Percentiles rank a stretch among this genome's conserved stretches.
These are phyloP conservation scores for Piezodorus guildinii DNA, from an alignment of 1,140 invertebrate species.

Conservation along the genomic window DNA sequence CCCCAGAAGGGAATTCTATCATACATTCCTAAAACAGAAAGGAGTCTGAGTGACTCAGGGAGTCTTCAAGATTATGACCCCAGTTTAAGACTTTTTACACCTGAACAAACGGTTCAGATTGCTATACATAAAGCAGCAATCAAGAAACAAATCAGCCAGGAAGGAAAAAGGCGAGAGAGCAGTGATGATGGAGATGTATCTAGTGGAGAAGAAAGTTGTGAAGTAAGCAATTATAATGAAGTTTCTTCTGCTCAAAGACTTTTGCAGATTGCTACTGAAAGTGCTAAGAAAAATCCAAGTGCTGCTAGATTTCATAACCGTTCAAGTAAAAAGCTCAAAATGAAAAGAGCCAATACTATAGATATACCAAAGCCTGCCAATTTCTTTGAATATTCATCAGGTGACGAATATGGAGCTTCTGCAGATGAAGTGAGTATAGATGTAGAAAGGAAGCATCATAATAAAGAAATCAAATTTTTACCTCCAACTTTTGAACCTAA, in stretches of 20 bases:
- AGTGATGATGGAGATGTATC: constrained; percentile 29
- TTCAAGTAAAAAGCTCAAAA: constrained; percentile 55
- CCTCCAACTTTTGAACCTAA: constrained; percentile 57
- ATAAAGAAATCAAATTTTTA: neutral
- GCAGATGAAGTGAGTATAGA: constrained; percentile 23
- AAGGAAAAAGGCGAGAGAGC: constrained; percentile 25
- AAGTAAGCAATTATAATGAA: constrained; percentile 11
- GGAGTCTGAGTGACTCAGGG: constrained; percentile 14
- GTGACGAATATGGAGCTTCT: constrained; percentile 29
- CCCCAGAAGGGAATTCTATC: constrained; percentile 21
- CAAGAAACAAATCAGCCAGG: constrained; percentile 34
- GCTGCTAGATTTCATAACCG: constrained; percentile 27
- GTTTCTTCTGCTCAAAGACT: constrained; percentile 30
- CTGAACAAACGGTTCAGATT: constrained; percentile 35
- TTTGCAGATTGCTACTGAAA: constrained; percentile 30
- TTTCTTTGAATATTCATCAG: constrained; percentile 37
- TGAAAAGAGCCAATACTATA: constrained; percentile 78
- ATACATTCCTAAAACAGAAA: constrained; percentile 10
- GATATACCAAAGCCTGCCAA: constrained; percentile 63
- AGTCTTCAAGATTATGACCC: constrained; percentile 32
- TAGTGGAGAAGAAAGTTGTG: constrained; percentile 27
- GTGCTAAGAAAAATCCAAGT: constrained; percentile 32
- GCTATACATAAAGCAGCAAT: constrained; percentile 37
- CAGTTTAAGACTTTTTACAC: constrained; percentile 33
- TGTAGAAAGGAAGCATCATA: neutral